These are phyloP conservation scores for Orycteropus afer DNA, from an alignment of 2,113 vertebrate species.

Conservation along the genomic window DNA sequence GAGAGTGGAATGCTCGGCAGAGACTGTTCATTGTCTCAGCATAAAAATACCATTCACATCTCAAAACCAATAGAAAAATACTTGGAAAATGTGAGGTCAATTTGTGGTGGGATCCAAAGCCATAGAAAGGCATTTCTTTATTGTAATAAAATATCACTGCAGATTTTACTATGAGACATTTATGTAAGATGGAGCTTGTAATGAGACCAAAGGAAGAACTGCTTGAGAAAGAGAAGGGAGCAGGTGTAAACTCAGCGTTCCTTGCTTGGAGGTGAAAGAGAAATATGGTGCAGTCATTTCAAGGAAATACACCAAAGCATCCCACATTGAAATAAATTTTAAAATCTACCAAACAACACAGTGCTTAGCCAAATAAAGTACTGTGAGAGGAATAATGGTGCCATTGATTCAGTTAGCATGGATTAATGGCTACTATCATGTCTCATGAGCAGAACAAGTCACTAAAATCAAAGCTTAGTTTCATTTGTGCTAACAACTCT, in stretches of 20 bases:
- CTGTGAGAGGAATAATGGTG: neutral
- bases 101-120: neutral
- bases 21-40: neutral
- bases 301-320: neutral
- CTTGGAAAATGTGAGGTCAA: neutral
- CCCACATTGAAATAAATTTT: neutral
- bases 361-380: neutral
- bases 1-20: neutral
- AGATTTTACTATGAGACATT: neutral
- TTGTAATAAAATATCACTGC: neutral
- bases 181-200: neutral
- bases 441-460: slow-evolving; percentile 16
- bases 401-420: neutral
- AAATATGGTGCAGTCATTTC: neutral
- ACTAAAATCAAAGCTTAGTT: slow-evolving; percentile 59
- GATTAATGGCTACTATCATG: neutral
- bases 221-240: neutral
- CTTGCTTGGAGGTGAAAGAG: neutral
- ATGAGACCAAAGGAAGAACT: neutral
- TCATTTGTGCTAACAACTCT: slow-evolving; percentile 59
- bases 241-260: accelerated
- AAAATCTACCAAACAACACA: neutral
- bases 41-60: neutral
- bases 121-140: neutral
- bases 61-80: neutral